Evolutionary conservation across 92 coral and sea anemone genomes (phyloP).

Genomic region (Scolanthus callimorphus): DNA sequence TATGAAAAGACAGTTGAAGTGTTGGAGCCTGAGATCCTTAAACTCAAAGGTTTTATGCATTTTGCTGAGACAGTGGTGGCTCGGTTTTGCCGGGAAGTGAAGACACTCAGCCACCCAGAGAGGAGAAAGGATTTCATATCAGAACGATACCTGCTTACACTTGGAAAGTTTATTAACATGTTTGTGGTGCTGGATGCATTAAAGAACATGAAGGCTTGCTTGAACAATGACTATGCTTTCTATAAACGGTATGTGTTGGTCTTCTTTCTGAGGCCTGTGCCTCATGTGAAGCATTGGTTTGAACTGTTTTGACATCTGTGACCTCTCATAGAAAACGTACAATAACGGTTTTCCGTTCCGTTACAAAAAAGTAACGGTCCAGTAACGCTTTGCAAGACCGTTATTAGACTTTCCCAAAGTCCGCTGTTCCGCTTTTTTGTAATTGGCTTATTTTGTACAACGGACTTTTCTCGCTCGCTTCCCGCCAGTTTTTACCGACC

Average conservation of each 20-base stretch:
- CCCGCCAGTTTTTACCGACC: no score
- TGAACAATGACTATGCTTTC: conserved; percentile 96
- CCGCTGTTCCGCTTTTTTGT: no score
- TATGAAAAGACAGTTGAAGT: conserved; percentile 95
- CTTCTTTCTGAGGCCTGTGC: no score
- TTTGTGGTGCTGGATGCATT: conserved; percentile 95
- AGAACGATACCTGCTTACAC: conserved; percentile 88
- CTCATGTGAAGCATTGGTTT: no score
- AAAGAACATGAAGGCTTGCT: conserved; percentile 98
- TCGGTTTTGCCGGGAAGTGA: conserved; percentile 92
- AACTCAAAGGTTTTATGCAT: conserved; percentile 92
- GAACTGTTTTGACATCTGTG: no score
- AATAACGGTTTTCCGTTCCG: no score
- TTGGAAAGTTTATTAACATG: conserved; percentile 93
- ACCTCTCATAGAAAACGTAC: no score
- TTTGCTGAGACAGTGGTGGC: conserved; percentile 80
- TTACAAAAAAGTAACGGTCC: no score
- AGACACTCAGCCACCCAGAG: conserved; percentile 94
- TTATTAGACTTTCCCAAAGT: no score
- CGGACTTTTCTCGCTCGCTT: no score
- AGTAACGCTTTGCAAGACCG: no score
- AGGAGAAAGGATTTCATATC: conserved; percentile 95
- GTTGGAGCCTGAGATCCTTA: conserved; percentile 91
- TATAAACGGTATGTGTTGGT: conserved; percentile 81
- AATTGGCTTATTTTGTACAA: no score